These are phyloP conservation scores for Ips typographus DNA, from an alignment of 1,140 invertebrate species.

Conservation along the genomic window DNA sequence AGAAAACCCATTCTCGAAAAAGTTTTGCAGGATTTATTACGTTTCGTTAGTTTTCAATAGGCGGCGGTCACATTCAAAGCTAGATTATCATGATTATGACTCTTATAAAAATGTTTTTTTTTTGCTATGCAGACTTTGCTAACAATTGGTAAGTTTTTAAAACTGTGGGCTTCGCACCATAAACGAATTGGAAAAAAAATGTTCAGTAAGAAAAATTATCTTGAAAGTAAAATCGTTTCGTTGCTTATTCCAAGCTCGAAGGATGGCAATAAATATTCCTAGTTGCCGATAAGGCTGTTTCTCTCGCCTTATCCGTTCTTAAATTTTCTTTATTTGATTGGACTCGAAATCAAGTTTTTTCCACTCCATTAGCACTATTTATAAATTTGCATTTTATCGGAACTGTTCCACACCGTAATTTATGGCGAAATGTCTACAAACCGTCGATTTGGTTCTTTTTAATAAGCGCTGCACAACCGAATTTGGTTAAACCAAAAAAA, in stretches of 20 bases:
- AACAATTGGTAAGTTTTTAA: no score
- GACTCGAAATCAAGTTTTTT: constrained; percentile 11
- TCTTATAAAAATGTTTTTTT: background rate
- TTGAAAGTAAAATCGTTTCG: background rate
- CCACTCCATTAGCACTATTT: constrained; percentile 15
- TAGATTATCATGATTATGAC: constrained; percentile 10
- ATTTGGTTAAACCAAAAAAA: background rate
- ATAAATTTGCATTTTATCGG: constrained; percentile 19
- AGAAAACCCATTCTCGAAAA: background rate
- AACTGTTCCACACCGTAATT: background rate
- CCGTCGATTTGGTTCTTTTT: background rate
- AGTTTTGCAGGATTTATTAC: constrained; percentile 11
- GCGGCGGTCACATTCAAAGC: background rate
- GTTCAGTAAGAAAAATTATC: background rate
- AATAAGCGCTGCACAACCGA: background rate
- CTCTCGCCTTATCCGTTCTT: constrained; percentile 14
- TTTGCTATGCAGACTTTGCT: no score
- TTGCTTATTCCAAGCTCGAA: background rate
- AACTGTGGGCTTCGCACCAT: background rate
- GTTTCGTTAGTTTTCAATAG: constrained; percentile 7
- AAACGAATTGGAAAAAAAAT: background rate
- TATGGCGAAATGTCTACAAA: background rate
- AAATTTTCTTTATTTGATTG: constrained; percentile 19
- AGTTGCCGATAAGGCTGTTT: background rate
- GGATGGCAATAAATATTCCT: constrained; percentile 1